Evolutionary conservation across 2,113 vertebrate genomes (phyloP).

Genomic region (Toxotes chatareus): DNA sequence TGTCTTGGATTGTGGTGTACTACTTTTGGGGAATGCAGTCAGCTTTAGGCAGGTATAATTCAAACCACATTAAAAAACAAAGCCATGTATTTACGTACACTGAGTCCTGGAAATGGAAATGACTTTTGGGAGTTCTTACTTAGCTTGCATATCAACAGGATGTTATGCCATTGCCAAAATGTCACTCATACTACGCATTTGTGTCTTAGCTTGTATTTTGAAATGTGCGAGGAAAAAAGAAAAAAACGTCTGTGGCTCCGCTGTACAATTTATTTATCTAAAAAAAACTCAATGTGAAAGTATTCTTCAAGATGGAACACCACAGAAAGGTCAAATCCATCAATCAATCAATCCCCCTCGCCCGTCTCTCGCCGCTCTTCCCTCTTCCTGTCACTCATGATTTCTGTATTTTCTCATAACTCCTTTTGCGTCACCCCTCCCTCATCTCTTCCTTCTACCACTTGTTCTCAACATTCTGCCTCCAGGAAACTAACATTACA

Average conservation of each 20-base stretch:
- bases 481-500: slow-evolving; percentile 60
- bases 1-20: neutral
- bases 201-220: slow-evolving; percentile 20
- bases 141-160: slow-evolving; percentile 27
- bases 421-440: slow-evolving; percentile 29
- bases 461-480: slow-evolving; percentile 55
- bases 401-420: slow-evolving; percentile 31
- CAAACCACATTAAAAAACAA: neutral
- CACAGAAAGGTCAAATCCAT: slow-evolving; percentile 52
- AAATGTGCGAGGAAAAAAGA: neutral
- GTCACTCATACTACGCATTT: slow-evolving; percentile 14
- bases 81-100: neutral
- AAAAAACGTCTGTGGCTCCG: neutral
- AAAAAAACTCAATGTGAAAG: slow-evolving; percentile 6
- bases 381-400: slow-evolving; percentile 36
- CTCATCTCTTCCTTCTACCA: slow-evolving; percentile 10
- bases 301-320: slow-evolving; percentile 13
- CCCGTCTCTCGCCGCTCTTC: neutral
- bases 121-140: neutral
- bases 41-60: neutral
- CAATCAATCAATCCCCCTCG: slow-evolving; percentile 22
- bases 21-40: slow-evolving; percentile 10
- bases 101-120: neutral
- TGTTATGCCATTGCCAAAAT: slow-evolving; percentile 28
- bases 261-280: slow-evolving; percentile 28